These are phyloP conservation scores for Lacerta agilis DNA, from an alignment of 2,797 vertebrate genomes.

Conservation along the genomic window DNA sequence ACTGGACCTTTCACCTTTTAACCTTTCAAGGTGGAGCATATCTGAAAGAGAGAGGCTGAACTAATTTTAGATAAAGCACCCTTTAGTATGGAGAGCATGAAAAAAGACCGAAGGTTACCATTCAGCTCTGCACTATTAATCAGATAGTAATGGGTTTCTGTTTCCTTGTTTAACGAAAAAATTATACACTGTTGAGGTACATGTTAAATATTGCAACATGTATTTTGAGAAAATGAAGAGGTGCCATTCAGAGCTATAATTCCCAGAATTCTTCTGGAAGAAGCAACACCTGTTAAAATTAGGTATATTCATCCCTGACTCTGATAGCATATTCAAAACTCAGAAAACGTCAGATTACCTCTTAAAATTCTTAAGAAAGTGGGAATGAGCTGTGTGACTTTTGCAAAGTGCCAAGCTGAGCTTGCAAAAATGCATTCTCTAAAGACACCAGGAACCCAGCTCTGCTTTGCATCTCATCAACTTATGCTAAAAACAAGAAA, in stretches of 20 bases:
- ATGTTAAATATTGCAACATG: background rate
- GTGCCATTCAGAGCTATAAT: background rate
- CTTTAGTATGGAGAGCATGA: background rate
- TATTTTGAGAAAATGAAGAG: background rate
- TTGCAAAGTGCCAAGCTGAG: too few species aligned
- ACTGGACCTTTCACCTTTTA: conserved; percentile 44
- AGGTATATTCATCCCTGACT: background rate
- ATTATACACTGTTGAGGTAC: background rate
- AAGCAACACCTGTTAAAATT: background rate
- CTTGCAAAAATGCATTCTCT: background rate
- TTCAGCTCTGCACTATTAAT: conserved; percentile 7
- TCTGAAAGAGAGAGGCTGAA: conserved; percentile 40
- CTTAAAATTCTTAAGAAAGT: too few species aligned
- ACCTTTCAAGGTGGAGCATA: conserved; percentile 35
- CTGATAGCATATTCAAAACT: too few species aligned
- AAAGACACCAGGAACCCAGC: background rate
- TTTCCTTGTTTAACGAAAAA: background rate
- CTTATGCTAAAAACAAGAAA: too few species aligned
- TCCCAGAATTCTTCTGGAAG: background rate
- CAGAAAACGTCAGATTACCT: too few species aligned
- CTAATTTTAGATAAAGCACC: conserved; percentile 42
- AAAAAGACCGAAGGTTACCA: conserved; percentile 24
- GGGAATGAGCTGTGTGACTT: too few species aligned
- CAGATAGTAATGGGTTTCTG: conserved; percentile 10
- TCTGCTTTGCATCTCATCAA: too few species aligned